These are phyloP conservation scores for Philhelius pedissequus DNA, from an alignment of 2,888 invertebrate genomes.

Conservation along the genomic window DNA sequence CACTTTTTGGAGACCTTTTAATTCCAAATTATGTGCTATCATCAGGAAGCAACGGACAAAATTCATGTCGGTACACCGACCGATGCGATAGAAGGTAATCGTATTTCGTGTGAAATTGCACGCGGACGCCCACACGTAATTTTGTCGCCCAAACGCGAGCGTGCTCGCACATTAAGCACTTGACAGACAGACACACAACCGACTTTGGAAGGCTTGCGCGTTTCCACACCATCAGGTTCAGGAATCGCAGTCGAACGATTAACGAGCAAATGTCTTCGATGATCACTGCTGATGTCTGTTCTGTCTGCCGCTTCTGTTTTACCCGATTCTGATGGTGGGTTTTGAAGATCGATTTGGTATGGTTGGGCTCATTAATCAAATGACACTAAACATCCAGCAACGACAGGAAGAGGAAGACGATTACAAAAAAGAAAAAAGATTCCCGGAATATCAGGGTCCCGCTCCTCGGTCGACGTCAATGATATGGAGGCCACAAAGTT, in stretches of 20 bases:
- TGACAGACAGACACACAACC: conserved; percentile 46
- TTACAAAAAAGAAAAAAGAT: neutral
- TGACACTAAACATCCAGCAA: conserved; percentile 33
- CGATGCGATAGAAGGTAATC: neutral
- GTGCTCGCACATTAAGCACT: conserved; percentile 54
- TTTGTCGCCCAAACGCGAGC: conserved; percentile 32
- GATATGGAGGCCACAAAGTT: neutral
- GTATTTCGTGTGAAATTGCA: conserved; percentile 55
- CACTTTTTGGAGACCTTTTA: conserved; percentile 16
- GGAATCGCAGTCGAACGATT: conserved; percentile 33
- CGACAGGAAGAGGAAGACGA: neutral
- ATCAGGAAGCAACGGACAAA: neutral
- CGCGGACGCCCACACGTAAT: conserved; percentile 56
- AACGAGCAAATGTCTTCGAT: conserved; percentile 58
- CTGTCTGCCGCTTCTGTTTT: conserved; percentile 42
- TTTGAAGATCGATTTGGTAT: conserved; percentile 47
- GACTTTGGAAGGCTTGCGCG: neutral
- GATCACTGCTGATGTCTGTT: conserved; percentile 42
- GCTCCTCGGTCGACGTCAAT: conserved; percentile 11
- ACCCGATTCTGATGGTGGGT: conserved; percentile 22
- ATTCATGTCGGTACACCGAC: conserved; percentile 9
- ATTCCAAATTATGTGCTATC: conserved; percentile 1
- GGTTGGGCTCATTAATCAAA: conserved; percentile 62
- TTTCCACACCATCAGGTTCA: neutral
- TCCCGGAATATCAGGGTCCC: conserved; percentile 23